Base-by-base conservation (phyloP, 2,888 invertebrate genomes). In the Neoascia interrupta region DNA sequence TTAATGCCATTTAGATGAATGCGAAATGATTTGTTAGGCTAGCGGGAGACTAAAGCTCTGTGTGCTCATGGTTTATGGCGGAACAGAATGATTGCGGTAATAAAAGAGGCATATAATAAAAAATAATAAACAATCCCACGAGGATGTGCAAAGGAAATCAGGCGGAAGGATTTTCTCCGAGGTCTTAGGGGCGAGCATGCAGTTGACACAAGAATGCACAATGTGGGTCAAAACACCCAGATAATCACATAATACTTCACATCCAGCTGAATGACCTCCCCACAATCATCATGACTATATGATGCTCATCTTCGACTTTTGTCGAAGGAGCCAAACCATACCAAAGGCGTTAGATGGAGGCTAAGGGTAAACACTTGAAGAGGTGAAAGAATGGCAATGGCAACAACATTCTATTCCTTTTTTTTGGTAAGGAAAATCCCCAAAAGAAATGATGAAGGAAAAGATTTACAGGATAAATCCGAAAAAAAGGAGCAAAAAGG, bases 1-100 rank as follows among this genome's bases (percentile, higher is more conserved):
- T 73, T 58, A 68, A 58, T 58, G 16, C 68, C 58, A 51, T 58
- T 68, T 49, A 58, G 41, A 51, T 58, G 68, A 56, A 68, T 31
- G 49, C 21, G 23, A 60, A 60, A 49, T 58, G 51, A 69, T 69
- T 69, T 60, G 49, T 58, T 26, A 18, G 15, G 49, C 37, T 8
- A 18, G 15, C 37, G 36, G 21, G n/a, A n/a, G n/a, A n/a, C n/a
- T n/a, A n/a, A n/a, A n/a, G n/a, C n/a, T 15, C 23, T 18, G 11
- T 23, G 21, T 10, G 16, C 39, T 23, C 26, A n/a, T 13, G 47
- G 10, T 28, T 47, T 56, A 54, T 56, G 45, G 10, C 51, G 2
- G 11, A 13, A 36, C 21, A 45, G 36, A 18, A 37, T 54, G 56
- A 68, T 68, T 49, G 68, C 41, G 10, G 11, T 60, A 21, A 69